These are phyloP conservation scores for Sander lucioperca DNA, from an alignment of 2,113 vertebrate species.

Conservation along the genomic window DNA sequence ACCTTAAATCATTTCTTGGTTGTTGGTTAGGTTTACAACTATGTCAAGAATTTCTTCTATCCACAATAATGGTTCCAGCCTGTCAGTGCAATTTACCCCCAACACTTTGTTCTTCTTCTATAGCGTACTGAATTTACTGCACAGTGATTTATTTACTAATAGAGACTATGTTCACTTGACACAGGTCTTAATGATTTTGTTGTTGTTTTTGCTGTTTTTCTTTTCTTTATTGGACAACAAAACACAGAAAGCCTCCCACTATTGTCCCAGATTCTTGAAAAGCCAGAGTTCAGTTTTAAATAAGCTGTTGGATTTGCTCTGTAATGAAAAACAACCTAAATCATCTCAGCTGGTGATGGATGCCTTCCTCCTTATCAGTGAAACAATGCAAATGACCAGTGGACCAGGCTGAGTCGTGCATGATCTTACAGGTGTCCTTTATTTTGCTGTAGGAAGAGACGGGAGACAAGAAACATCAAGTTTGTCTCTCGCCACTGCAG, in stretches of 20 bases:
- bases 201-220: background rate
- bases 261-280: slow-evolving; percentile 9
- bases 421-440: background rate
- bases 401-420: background rate
- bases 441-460: background rate
- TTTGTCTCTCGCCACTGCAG: background rate
- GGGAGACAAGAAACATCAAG: background rate
- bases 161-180: background rate
- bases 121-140: background rate
- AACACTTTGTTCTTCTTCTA: slow-evolving; percentile 2
- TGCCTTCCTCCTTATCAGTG: background rate
- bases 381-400: background rate
- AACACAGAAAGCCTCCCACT: background rate
- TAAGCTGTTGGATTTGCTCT: background rate
- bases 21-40: slow-evolving; percentile 28
- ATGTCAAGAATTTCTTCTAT: slow-evolving; percentile 28
- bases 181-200: background rate
- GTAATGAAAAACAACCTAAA: slow-evolving; percentile 4
- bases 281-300: slow-evolving; percentile 1
- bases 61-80: slow-evolving; percentile 15
- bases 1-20: slow-evolving; percentile 21
- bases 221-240: background rate
- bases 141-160: background rate
- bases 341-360: slow-evolving; percentile 10
- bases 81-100: slow-evolving; percentile 7